A percentile compares a stretch with the other conserved stretches of the same genome.
These are phyloP conservation scores for Octonoba sinensis DNA, from an alignment of 2,888 invertebrate genomes.

Conservation along the genomic window DNA sequence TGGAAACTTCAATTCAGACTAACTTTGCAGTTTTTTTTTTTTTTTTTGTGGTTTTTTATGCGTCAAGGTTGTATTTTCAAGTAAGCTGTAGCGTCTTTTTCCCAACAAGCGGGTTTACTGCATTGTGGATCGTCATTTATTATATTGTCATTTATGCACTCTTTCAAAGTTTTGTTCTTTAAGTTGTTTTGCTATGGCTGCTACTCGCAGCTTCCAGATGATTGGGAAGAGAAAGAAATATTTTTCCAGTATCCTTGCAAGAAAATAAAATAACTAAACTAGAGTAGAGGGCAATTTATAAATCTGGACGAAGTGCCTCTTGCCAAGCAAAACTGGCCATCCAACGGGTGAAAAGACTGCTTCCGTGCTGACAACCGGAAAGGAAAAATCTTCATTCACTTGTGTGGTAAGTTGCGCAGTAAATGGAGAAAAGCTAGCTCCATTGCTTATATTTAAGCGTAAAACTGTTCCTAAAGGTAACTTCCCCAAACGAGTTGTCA, in stretches of 20 bases:
- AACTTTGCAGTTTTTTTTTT: too few species aligned
- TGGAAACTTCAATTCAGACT: too few species aligned
- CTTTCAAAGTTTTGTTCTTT: too few species aligned
- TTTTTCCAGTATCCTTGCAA: neutral
- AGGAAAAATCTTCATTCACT: neutral
- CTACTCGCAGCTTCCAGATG: too few species aligned
- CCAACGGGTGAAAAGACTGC: neutral
- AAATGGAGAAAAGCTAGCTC: neutral
- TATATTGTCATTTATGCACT: too few species aligned
- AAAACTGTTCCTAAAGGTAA: neutral
- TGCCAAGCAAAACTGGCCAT: neutral
- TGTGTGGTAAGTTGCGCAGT: neutral
- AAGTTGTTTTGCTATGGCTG: too few species aligned
- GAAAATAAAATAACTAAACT: neutral
- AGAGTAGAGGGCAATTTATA: neutral
- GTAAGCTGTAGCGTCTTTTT: too few species aligned
- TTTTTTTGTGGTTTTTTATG: too few species aligned
- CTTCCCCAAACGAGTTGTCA: neutral
- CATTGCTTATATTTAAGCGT: neutral
- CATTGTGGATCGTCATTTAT: too few species aligned
- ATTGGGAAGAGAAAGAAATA: neutral
- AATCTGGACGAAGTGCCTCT: constrained; percentile 3
- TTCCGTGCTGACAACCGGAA: neutral
- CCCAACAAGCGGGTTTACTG: too few species aligned
- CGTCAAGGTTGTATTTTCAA: too few species aligned